Base-by-base conservation (phyloP, 1,140 invertebrate species). In the Drosophila nigrodunni region DNA sequence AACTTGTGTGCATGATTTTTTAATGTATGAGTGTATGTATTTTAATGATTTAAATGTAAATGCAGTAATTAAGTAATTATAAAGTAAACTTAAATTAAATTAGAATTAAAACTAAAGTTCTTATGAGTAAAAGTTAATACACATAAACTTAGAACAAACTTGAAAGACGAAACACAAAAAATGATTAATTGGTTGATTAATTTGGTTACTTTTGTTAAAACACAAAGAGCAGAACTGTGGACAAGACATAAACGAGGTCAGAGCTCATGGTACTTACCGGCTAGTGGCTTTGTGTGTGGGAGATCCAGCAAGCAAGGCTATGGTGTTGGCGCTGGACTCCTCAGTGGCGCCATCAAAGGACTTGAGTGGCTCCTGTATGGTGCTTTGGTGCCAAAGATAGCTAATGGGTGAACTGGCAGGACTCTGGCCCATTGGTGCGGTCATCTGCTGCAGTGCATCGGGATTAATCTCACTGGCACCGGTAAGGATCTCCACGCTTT, bases 371-470 rank as follows among this genome's bases (percentile, higher is more conserved):
- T 92, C 91, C 49, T 93, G 92, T 25, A 93, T 93, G 25, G 93
- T 93, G 54, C 92, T 92, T 68, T 93, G 93, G 58, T 93, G 92
- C 92, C 93, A 93, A 30, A 93, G 65, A 74, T 93, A 93, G 59
- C 92, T 93, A 39, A 93, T 93, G 6, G 93, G 93, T 5, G 93
- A 93, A 70, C 82, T 93, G 11, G 93, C 91, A 1, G 88, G 80
- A 66, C 91, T 92, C 39, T 83, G 81, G 18, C 65, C 64, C 3
- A 64, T 66, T 49, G 91, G 79, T 3, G 71, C 70, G 44, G 64
- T 80, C 2, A 82, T 49, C 8, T 90, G 83, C 6, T 78, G 57
- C 39, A 79, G 57, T 46, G 65, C 52, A n/a, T 91, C 77, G 0
- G 74, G 18, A 9, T 83, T 83, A 6, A 92, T 66, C 47, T 92